Evolutionary conservation across 2,113 vertebrate genomes (phyloP).

Genomic region (Plectropomus leopardus): DNA sequence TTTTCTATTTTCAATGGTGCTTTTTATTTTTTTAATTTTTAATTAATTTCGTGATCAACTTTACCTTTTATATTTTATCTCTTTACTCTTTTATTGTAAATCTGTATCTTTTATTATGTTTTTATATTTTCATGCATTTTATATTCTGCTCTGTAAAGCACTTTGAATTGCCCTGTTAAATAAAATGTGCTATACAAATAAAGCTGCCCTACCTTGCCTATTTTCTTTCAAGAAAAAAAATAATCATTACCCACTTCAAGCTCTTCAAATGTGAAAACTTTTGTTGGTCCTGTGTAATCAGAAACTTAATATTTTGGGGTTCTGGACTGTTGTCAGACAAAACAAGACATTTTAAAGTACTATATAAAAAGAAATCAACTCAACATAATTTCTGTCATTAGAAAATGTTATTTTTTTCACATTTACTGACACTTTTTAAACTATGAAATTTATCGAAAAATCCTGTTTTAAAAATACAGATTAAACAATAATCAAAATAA

Average conservation of each 20-base stretch:
- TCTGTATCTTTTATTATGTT: too few relatives aligned
- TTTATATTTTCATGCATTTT: too few relatives aligned
- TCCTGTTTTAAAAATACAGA: background rate
- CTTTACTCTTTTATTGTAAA: too few relatives aligned
- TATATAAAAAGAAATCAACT: too few relatives aligned
- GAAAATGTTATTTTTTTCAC: background rate
- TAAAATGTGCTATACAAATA: too few relatives aligned
- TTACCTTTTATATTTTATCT: too few relatives aligned
- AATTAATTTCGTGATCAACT: too few relatives aligned
- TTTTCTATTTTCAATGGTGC: too few relatives aligned
- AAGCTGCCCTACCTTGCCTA: too few relatives aligned
- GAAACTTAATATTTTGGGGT: background rate
- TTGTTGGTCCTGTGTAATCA: background rate
- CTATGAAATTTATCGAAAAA: background rate
- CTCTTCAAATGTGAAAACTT: background rate
- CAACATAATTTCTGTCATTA: background rate
- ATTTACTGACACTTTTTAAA: background rate
- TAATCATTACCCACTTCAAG: background rate
- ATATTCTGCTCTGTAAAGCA: too few relatives aligned
- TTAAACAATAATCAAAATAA: background rate
- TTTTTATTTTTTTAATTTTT: too few relatives aligned
- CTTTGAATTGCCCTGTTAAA: too few relatives aligned
- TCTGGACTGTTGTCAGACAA: background rate
- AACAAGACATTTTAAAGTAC: background rate
- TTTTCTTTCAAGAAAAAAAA: background rate